These are phyloP conservation scores for Hermetia illucens DNA, from an alignment of 1,140 invertebrate species.

Conservation along the genomic window DNA sequence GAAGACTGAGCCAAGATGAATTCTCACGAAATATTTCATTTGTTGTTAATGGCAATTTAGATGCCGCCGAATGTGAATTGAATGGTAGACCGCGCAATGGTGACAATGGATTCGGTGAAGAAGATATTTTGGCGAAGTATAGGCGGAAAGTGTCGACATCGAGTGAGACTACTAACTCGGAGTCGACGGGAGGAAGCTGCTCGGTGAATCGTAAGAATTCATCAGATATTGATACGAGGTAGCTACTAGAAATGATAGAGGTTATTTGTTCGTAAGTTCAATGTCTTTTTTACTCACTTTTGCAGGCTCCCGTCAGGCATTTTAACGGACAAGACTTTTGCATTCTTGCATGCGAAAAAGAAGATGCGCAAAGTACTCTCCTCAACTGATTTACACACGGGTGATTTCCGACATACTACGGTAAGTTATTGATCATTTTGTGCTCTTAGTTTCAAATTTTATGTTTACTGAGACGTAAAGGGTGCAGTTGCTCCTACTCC, in stretches of 20 bases:
- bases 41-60: constrained; percentile 24
- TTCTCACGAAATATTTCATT: constrained; percentile 19
- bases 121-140: constrained; percentile 93
- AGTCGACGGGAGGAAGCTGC: constrained; percentile 24
- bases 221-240: constrained; percentile 3
- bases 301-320: constrained; percentile 8
- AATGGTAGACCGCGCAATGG: background rate
- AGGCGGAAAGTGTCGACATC: constrained; percentile 58
- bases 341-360: constrained; percentile 76
- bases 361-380: constrained; percentile 86
- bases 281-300: background rate
- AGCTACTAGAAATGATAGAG: background rate
- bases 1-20: constrained; percentile 34
- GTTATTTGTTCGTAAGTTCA: too few relatives aligned
- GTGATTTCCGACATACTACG: constrained; percentile 26
- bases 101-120: constrained; percentile 11
- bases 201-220: constrained; percentile 7
- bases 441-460: too few relatives aligned
- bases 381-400: constrained; percentile 52
- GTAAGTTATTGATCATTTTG: constrained; percentile 10
- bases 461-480: too few relatives aligned
- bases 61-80: constrained; percentile 29
- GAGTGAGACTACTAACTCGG: constrained; percentile 36
- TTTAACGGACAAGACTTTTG: constrained; percentile 10
- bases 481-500: too few relatives aligned